Evolutionary conservation across 2,113 vertebrate species (phyloP), one percentile per base, ranked within the genome.

Genomic region (Mugil cephalus): DNA sequence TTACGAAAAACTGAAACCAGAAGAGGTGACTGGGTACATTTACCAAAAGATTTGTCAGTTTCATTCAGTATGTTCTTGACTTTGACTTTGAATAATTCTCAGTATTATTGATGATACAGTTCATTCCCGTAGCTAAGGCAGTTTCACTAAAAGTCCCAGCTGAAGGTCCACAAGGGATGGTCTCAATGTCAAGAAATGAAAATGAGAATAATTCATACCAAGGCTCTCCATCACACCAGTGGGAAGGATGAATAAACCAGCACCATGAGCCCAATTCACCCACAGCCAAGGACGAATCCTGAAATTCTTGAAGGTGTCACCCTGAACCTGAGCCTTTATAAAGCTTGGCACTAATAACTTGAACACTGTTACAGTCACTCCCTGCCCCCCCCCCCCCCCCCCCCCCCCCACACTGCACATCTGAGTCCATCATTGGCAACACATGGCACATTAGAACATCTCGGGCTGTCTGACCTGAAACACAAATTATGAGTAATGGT

Each of bases 151-250:
- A 56, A 54, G 82, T 77, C 80, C 65, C 82, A 38, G 69, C 50
- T 48, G 69, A 77, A 74, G 79, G 77, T 82, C 73, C 76, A 15
- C 58, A 1, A 17, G 82, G 74, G 61, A 82, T 11, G 46, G 18
- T 61, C 54, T 86, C 85, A 86, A 88, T 84, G 83, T 80, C 78
- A 78, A 69, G 65, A 69, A 81, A 84, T 77, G 77, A 84, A 82
- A 82, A 78, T 75, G 58, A 73, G 81, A 86, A 86, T 84, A 86
- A 86, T 86, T 86, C 75, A 89, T 74, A 72, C 52, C 65, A 30
- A 47, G 59, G 67, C 66, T 68, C 58, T 84, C 42, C 69, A 74
- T 74, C 77, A 59, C 34, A 17, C 6, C 30, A 36, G 54, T 69
- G 61, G 82, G 60, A 61, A 36, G 53, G 71, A 69, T 77, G 83